Evolutionary conservation across 2,113 vertebrate genomes (phyloP), one percentile per base, ranked within the genome.

Genomic region (Malurus alboscapulatus): DNA sequence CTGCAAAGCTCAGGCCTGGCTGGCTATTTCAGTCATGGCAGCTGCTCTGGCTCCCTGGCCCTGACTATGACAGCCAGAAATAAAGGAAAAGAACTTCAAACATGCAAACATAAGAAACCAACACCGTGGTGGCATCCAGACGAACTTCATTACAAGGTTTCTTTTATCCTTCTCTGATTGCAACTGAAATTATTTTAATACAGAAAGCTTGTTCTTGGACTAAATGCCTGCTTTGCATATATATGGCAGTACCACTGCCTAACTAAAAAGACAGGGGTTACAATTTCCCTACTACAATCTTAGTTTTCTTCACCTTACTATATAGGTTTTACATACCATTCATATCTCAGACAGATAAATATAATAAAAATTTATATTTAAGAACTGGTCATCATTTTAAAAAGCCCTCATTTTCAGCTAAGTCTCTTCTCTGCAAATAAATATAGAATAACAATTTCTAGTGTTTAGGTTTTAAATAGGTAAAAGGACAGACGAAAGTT

Each of bases 81-180:
- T 76, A 87, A 68, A 82, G 72, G 53, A 67, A 54, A 95, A 47
- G 77, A 91, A 92, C 87, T 83, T 19, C 7, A 91, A 90, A 78
- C 75, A 63, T 45, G 78, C 87, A 83, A 91, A 92, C 45, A 7
- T 3, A 42, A 89, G 78, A 89, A 83, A 90, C 59, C 3, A 0
- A 85, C 67, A 77, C 75, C 3, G 0, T 6, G 40, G 62, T 73
- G 91, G 79, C 72, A 94, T 94, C 82, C 86, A 78, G 84, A 95
- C 44, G 0, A 66, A 76, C 84, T 93, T 94, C 82, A 65, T 74
- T 80, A 80, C 47, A 50, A n/a, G 19, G 25, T 4, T 88, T 63
- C 51, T 93, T 91, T 95, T 93, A 83, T 62, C 79, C 72, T 80
- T 57, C 80, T 65, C 82, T 32, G 86, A 68, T 42, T 75, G 75